Evolutionary conservation across 2,797 vertebrate species (phyloP).

Genomic region (Glyptemys insculpta): DNA sequence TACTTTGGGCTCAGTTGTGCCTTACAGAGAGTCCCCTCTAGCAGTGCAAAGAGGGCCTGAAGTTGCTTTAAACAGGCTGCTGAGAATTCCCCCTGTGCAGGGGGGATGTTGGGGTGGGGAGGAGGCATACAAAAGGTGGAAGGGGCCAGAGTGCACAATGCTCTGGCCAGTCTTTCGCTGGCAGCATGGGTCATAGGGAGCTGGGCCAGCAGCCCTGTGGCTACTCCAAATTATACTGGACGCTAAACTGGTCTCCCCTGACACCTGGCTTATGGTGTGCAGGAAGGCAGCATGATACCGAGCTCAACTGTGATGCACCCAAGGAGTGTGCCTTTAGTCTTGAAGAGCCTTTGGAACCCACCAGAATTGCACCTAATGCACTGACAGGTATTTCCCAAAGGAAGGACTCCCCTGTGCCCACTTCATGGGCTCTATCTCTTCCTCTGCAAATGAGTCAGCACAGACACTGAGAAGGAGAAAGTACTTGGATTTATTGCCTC

Average conservation of each 20-base stretch:
- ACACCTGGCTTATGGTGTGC: not conserved
- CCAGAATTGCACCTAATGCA: not conserved
- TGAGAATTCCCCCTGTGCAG: not conserved
- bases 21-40: not conserved
- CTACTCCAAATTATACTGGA: not conserved
- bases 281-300: not conserved
- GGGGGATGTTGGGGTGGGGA: not conserved
- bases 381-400: not conserved
- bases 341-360: not conserved
- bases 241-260: not conserved
- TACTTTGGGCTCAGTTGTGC: not conserved
- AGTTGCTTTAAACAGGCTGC: not conserved
- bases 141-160: not conserved
- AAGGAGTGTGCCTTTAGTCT: not conserved
- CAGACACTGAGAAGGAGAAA: not conserved
- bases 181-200: not conserved
- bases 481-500: constrained; percentile 9
- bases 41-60: not conserved
- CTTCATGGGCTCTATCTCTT: not conserved
- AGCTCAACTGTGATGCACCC: not conserved
- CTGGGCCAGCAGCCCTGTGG: not conserved
- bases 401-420: not conserved
- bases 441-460: not conserved
- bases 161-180: not conserved
- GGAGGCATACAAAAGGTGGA: not conserved